Conservation (phyloP, 2,113 vertebrate genomes). For the Menidia beryllina region DNA sequence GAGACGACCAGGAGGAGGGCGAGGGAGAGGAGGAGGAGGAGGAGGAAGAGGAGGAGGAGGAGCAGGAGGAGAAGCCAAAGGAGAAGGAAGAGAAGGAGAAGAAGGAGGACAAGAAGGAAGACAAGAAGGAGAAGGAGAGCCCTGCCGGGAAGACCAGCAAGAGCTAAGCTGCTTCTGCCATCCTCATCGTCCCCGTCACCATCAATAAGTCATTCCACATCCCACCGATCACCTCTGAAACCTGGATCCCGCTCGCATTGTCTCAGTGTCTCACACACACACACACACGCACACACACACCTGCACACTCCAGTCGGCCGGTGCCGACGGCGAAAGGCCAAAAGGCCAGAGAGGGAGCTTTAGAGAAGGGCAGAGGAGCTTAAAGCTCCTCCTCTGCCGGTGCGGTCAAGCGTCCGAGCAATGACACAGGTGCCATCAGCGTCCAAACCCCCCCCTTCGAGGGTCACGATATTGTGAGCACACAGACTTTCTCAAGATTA, state of each 20-base stretch:
- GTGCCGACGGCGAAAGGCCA: too few relatives aligned
- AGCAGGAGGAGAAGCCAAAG: constrained; percentile 23
- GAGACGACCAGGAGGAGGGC: constrained; percentile 33
- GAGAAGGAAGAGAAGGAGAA: constrained; percentile 36
- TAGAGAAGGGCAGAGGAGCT: background rate
- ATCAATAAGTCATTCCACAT: constrained; percentile 52
- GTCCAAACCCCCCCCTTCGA: constrained; percentile 42
- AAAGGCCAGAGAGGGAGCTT: constrained; percentile 13
- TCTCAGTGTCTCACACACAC: constrained; percentile 25
- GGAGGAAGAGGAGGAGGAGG: constrained; percentile 41
- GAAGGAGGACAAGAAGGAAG: constrained; percentile 39
- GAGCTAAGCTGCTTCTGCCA: constrained; percentile 67
- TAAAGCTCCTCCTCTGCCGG: constrained; percentile 27
- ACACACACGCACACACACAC: constrained; percentile 29
- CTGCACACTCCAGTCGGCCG: constrained; percentile 44
- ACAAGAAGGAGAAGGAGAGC: constrained; percentile 71
- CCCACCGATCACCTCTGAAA: constrained; percentile 47
- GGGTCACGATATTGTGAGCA: constrained; percentile 52
- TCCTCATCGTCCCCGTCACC: constrained; percentile 22
- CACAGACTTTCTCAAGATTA: constrained; percentile 50
- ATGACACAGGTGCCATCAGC: constrained; percentile 62
- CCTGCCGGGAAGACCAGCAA: constrained; percentile 77
- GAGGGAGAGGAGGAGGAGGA: constrained; percentile 52
- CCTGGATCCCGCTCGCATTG: constrained; percentile 48
- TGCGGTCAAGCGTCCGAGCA: constrained; percentile 13